These are phyloP conservation scores for Cryptoprocta ferox DNA, from an alignment of 2,797 vertebrate species.

Conservation along the genomic window DNA sequence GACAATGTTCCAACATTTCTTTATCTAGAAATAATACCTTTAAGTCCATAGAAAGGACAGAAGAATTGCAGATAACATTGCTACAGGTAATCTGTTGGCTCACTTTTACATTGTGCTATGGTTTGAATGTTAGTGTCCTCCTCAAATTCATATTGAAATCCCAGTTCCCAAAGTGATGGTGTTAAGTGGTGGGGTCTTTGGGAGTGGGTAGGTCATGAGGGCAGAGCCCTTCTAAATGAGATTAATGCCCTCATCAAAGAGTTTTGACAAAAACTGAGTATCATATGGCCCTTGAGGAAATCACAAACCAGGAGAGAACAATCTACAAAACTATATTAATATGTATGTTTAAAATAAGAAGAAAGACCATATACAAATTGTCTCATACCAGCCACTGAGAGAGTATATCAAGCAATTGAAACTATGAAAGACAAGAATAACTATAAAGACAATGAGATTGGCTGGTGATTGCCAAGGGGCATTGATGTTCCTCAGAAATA, in stretches of 20 bases:
- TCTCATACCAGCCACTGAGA: neutral
- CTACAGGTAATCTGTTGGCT: neutral
- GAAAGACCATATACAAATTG: neutral
- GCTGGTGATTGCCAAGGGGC: neutral
- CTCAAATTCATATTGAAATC: neutral
- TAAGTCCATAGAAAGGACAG: neutral
- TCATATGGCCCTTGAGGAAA: constrained; percentile 6
- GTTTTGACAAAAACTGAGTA: neutral
- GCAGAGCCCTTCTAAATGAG: neutral
- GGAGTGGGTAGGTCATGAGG: neutral
- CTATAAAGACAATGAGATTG: neutral
- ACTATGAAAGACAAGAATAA: neutral
- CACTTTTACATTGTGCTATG: neutral
- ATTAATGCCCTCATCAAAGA: neutral
- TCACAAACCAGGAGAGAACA: neutral
- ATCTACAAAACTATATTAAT: neutral
- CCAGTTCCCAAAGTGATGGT: neutral
- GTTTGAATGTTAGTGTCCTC: neutral
- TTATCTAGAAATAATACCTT: neutral
- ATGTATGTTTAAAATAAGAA: neutral
- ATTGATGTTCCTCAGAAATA: neutral
- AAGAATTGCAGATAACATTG: neutral
- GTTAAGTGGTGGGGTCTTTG: neutral
- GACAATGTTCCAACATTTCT: neutral
- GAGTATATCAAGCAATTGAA: neutral